Conservation (phyloP, 1,140 invertebrate genomes). For the Drosophila sulfurigaster region DNA sequence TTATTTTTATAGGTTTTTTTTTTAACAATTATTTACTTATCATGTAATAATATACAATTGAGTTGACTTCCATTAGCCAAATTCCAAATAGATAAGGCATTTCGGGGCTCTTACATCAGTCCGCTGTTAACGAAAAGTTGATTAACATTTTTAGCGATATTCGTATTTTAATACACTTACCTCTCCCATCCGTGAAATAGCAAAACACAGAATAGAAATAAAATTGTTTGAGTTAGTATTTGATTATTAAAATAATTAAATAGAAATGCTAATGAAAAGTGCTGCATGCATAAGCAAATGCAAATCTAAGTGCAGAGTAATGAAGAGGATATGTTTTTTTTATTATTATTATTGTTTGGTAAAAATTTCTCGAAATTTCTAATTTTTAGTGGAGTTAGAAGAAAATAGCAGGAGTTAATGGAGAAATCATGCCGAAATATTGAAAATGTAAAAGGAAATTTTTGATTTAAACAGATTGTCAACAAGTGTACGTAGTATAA, state of each 20-base stretch:
- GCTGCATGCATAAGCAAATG: conserved; percentile 31
- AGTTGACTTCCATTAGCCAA: not conserved
- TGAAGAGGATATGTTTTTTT: conserved; percentile 26
- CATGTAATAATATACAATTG: not conserved
- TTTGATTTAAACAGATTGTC: conserved; percentile 44
- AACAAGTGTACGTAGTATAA: conserved; percentile 29
- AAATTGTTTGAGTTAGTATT: conserved; percentile 6
- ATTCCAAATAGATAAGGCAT: not conserved
- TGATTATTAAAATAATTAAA: not conserved
- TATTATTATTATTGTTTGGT: conserved; percentile 3
- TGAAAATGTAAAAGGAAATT: conserved; percentile 30
- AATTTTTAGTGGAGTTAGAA: conserved; percentile 48
- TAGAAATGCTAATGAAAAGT: not conserved
- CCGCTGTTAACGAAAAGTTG: not conserved
- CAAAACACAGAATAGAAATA: not conserved
- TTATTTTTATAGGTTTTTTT: too few relatives aligned
- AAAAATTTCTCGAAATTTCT: conserved; percentile 26
- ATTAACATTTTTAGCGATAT: not conserved
- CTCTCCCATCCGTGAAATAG: conserved; percentile 12
- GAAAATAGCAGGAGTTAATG: conserved; percentile 40
- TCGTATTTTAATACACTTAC: not conserved
- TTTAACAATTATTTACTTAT: conserved; percentile 17
- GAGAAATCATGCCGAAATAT: conserved; percentile 63
- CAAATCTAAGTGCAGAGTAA: conserved; percentile 37
- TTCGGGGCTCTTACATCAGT: not conserved